phyloP scores from a whole-genome alignment of 1,140 invertebrate genomes.

The Samia ricini region DNA sequence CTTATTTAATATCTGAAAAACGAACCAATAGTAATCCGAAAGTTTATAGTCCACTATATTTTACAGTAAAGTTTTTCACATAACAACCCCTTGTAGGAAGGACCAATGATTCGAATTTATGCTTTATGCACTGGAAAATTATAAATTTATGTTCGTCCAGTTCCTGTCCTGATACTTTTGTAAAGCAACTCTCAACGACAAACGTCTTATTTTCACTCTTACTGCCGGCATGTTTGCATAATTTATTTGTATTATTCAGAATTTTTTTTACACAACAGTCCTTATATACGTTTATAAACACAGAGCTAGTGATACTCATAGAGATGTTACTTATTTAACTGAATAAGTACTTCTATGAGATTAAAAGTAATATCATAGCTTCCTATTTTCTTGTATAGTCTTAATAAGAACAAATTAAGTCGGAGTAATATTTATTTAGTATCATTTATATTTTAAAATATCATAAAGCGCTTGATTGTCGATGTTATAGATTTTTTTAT shows the following conservation, averaged over 20 bases:
- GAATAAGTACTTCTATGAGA: too few species aligned
- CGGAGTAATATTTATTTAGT: too few species aligned
- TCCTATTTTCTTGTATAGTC: too few species aligned
- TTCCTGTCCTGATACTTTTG: slow-evolving; percentile 60
- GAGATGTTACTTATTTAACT: too few species aligned
- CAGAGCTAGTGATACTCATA: too few species aligned
- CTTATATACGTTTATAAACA: too few species aligned
- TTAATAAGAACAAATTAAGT: too few species aligned
- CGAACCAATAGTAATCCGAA: neutral
- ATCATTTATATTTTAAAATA: too few species aligned
- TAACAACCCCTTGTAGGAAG: slow-evolving; percentile 45
- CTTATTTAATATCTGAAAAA: neutral
- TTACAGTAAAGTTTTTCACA: slow-evolving; percentile 26
- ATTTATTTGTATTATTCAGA: slow-evolving; percentile 33
- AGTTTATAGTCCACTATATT: neutral
- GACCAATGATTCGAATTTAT: slow-evolving; percentile 74
- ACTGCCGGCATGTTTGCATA: slow-evolving; percentile 70
- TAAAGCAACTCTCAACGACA: slow-evolving; percentile 43
- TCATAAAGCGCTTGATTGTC: too few species aligned
- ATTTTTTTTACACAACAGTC: neutral
- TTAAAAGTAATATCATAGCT: too few species aligned
- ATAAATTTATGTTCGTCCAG: slow-evolving; percentile 75
- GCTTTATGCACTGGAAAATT: slow-evolving; percentile 76
- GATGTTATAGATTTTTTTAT: too few species aligned
- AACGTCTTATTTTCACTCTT: slow-evolving; percentile 69